A percentile compares a stretch with the other conserved stretches of the same genome.
Conservation (phyloP, 1,140 invertebrate species). For the Drosophila pseudoananassae region DNA sequence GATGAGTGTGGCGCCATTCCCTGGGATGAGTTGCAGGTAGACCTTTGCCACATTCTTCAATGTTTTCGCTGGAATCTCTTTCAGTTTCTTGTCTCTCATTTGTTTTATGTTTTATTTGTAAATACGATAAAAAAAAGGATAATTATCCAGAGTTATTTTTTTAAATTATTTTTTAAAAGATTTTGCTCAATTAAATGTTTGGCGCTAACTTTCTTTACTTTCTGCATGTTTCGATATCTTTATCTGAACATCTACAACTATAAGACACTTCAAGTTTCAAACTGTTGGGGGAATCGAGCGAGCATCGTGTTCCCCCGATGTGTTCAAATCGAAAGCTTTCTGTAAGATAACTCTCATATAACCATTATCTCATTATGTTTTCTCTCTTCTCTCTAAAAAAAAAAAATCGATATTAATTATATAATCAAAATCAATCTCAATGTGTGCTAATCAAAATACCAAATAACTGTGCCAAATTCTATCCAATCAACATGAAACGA, state of each 20-base stretch:
- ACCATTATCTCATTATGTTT: slow-evolving; percentile 80
- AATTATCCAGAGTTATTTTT: slow-evolving; percentile 15
- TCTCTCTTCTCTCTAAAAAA: slow-evolving; percentile 72
- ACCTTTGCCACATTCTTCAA: slow-evolving; percentile 2
- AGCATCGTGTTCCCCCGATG: not conserved
- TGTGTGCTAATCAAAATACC: slow-evolving; percentile 70
- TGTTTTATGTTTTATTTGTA: slow-evolving; percentile 54
- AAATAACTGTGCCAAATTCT: slow-evolving; percentile 44
- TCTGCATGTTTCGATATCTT: slow-evolving; percentile 72
- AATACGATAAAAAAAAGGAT: slow-evolving; percentile 30
- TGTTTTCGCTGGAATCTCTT: slow-evolving; percentile 19
- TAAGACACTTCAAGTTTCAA: slow-evolving; percentile 26
- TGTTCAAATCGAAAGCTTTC: slow-evolving; percentile 22
- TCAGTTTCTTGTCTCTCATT: slow-evolving; percentile 25
- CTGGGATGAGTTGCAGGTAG: slow-evolving; percentile 97
- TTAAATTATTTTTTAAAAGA: slow-evolving; percentile 14
- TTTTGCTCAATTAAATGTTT: slow-evolving; percentile 53
- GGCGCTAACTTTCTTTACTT: slow-evolving; percentile 55
- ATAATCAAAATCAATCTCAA: slow-evolving; percentile 67
- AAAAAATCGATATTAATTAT: slow-evolving; percentile 48
- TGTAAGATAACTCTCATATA: slow-evolving; percentile 79
- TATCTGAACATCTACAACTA: slow-evolving; percentile 51
- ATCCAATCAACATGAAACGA: slow-evolving; percentile 61
- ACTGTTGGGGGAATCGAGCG: not conserved
- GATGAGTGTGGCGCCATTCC: slow-evolving; percentile 94